Conservation (phyloP, 2,113 vertebrate species). For the Platichthys flesus region DNA sequence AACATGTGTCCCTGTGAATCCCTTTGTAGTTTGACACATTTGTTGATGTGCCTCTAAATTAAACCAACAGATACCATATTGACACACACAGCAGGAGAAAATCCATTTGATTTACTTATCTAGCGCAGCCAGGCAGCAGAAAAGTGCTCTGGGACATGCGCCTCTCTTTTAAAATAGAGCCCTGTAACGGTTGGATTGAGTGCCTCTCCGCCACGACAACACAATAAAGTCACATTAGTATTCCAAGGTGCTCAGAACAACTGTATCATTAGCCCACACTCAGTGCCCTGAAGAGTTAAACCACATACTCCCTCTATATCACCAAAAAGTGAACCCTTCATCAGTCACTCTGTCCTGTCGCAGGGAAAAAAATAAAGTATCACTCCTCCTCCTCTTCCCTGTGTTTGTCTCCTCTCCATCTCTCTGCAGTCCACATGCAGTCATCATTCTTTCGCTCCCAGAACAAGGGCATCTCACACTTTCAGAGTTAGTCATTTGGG, state of each 20-base stretch:
- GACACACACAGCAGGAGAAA: constrained; percentile 52
- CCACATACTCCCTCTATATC: constrained; percentile 56
- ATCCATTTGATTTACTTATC: constrained; percentile 76
- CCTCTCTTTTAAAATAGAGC: constrained; percentile 48
- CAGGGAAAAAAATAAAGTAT: constrained; percentile 41
- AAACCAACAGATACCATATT: constrained; percentile 59
- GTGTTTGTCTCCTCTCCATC: constrained; percentile 35
- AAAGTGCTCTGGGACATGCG: constrained; percentile 63
- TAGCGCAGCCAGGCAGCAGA: constrained; percentile 61
- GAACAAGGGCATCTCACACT: constrained; percentile 62
- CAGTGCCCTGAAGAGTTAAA: constrained; percentile 55
- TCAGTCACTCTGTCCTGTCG: constrained; percentile 50
- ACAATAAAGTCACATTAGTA: constrained; percentile 64
- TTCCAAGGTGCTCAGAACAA: constrained; percentile 66
- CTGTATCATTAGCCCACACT: constrained; percentile 67
- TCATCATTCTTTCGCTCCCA: constrained; percentile 52
- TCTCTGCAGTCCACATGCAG: constrained; percentile 24
- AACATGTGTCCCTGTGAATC: constrained; percentile 42
- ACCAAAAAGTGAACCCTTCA: constrained; percentile 53
- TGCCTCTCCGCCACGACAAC: constrained; percentile 55
- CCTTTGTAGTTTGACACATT: constrained; percentile 43
- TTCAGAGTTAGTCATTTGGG: constrained; percentile 57
- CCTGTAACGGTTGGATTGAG: constrained; percentile 36
- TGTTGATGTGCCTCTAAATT: constrained; percentile 52
- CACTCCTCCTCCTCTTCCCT: constrained; percentile 4